A percentile compares a stretch with the other conserved stretches of the same genome.
Evolutionary conservation across 1,140 invertebrate species (phyloP).

Genomic region (Nomia melanderi): DNA sequence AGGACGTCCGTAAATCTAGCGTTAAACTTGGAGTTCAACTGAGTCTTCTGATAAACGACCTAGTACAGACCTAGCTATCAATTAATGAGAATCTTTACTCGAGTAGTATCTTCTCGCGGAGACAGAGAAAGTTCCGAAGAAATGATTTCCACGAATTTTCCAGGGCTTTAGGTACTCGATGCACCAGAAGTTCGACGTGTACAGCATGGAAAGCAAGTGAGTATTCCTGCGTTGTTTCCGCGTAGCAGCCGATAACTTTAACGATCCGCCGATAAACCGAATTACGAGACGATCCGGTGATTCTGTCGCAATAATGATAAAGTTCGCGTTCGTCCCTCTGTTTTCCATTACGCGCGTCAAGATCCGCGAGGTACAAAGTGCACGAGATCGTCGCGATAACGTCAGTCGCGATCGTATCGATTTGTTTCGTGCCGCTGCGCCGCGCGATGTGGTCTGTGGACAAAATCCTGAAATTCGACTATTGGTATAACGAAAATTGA

Average conservation of each 20-base stretch:
- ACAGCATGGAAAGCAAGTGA: slow-evolving; percentile 81
- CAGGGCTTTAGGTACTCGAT: slow-evolving; percentile 85
- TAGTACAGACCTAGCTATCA: too few species aligned
- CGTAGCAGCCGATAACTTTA: neutral
- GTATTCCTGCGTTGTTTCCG: slow-evolving; percentile 45
- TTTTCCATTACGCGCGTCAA: neutral
- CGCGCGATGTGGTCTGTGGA: too few species aligned
- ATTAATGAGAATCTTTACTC: too few species aligned
- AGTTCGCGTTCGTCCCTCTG: neutral
- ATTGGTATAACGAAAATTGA: too few species aligned
- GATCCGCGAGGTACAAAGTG: neutral
- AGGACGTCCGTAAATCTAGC: too few species aligned
- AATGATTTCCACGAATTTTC: slow-evolving; percentile 57
- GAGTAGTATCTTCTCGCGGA: too few species aligned
- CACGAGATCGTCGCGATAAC: neutral
- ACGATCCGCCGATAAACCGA: neutral
- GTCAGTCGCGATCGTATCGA: too few species aligned
- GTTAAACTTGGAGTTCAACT: too few species aligned
- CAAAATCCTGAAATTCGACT: too few species aligned
- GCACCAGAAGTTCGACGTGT: slow-evolving; percentile 82
- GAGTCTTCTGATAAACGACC: too few species aligned
- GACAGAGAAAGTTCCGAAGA: too few species aligned
- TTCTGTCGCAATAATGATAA: neutral
- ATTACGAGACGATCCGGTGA: slow-evolving; percentile 11
- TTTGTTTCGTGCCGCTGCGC: too few species aligned